Base-by-base conservation (phyloP, 2,113 vertebrate species). In the Tiliqua scincoides region DNA sequence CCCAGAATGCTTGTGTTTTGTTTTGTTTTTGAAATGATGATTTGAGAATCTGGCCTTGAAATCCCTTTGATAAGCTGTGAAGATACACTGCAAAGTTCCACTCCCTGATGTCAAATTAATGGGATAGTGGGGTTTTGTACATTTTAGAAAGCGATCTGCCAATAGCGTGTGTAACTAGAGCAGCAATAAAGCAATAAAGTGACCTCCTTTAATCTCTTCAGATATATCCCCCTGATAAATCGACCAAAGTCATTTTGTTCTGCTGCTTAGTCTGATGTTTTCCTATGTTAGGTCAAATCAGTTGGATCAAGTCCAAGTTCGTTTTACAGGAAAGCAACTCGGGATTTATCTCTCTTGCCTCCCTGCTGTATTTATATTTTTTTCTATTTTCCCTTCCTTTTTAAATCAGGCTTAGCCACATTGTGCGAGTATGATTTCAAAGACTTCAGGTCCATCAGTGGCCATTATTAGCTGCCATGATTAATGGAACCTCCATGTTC, bases 121-220 rank as follows among this genome's bases (percentile, higher is more conserved):
- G 25, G 59, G 52, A 79, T 79, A 79, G 2, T 82, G 72, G 52
- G 35, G 35, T 63, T 62, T 0, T 57, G 0, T 30, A 76, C 0
- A 1, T 82, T 92, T 89, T 57, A 63, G 70, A 89, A 81, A 1
- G 0, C 6, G 14, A 18, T 35, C 70, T 70, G 2, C 20, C 40
- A 81, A 54, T 48, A n/a, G 35, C 65, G 86, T 65, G 35, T 20
- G 21, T 32, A 30, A 30, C 65, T 79, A n/a, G 25, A 3, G 75
- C 23, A 78, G 54, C 10, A 27, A 3, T 20, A 32, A 77, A 62
- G 30, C 61, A 8, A n/a, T n/a, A n/a, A n/a, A 32, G 74, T 59
- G 74, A 83, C 73, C 72, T 77, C 79, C 30, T 75, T 75, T 83
- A 63, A 88, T 88, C 86, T 87, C 21, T 59, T 92, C 27, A 80